These are phyloP conservation scores for Nautilus pompilius DNA, from an alignment of 1,140 invertebrate genomes.

Conservation along the genomic window DNA sequence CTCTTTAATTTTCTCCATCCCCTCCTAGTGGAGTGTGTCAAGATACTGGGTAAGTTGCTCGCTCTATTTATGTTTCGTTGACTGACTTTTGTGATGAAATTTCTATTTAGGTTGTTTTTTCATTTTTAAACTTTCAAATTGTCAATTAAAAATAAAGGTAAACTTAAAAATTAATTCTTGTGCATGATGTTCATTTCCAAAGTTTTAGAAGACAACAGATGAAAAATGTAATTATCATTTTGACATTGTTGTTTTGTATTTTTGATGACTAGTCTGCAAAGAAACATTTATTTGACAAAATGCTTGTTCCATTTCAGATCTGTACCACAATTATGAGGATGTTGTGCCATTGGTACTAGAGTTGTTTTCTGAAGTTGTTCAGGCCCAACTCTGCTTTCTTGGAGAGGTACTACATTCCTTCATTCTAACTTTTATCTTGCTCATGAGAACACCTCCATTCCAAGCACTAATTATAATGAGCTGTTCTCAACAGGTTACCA, in stretches of 20 bases:
- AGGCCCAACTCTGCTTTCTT: slow-evolving; percentile 68
- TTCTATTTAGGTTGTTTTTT: neutral
- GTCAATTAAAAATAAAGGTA: neutral
- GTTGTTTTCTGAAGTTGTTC: slow-evolving; percentile 70
- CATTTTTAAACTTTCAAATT: neutral
- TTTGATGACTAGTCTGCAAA: too few species aligned
- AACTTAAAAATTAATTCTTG: neutral
- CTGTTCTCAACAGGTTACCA: too few species aligned
- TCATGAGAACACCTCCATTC: too few species aligned
- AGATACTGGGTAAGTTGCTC: slow-evolving; percentile 63
- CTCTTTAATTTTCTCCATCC: slow-evolving; percentile 67
- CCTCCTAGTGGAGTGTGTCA: slow-evolving; percentile 66
- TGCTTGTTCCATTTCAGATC: slow-evolving; percentile 52
- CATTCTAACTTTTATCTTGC: too few species aligned
- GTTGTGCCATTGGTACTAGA: slow-evolving; percentile 77
- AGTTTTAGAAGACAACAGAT: too few species aligned
- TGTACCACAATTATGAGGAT: slow-evolving; percentile 79
- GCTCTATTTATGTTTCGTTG: too few species aligned
- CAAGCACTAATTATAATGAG: too few species aligned
- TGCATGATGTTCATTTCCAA: too few species aligned
- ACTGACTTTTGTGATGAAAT: neutral
- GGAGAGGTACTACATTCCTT: too few species aligned
- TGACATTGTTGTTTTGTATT: slow-evolving; percentile 3
- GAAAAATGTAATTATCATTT: neutral
- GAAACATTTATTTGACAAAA: too few species aligned